These are phyloP conservation scores for Therioaphis trifolii DNA, from an alignment of 2,888 invertebrate genomes.

Conservation along the genomic window DNA sequence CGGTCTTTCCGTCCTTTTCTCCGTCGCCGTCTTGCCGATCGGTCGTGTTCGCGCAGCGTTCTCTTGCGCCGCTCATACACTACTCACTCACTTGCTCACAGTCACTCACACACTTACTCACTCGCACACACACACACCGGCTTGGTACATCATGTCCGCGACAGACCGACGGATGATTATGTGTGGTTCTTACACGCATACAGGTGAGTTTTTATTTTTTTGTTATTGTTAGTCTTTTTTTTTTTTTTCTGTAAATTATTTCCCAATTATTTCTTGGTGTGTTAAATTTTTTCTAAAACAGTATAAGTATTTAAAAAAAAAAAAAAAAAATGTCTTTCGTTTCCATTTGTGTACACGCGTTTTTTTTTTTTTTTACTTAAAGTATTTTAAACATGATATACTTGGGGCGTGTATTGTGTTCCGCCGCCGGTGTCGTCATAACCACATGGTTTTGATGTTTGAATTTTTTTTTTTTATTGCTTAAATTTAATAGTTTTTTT, in stretches of 20 bases:
- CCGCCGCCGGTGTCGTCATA: not conserved
- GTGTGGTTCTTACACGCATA: not conserved
- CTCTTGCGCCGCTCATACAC: not conserved
- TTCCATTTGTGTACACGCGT: not conserved
- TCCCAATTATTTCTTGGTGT: not conserved
- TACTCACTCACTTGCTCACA: not conserved
- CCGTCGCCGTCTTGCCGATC: conserved; percentile 47
- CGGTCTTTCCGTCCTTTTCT: conserved; percentile 51
- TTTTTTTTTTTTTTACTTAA: no score
- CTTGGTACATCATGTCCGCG: not conserved
- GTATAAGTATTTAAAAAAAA: not conserved
- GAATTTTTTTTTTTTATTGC: not conserved
- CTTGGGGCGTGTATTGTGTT: not conserved
- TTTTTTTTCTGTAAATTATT: not conserved
- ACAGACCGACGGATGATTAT: no score
- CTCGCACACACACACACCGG: not conserved
- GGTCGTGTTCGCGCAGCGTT: conserved; percentile 49
- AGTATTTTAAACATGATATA: no score
- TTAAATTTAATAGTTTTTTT: no score
- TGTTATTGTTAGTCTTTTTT: not conserved
- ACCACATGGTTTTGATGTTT: not conserved
- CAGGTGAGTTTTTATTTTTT: conserved; percentile 18
- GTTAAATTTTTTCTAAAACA: conserved; percentile 8
- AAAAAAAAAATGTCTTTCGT: not conserved
- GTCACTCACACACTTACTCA: not conserved